Base-by-base conservation (phyloP, 2,113 vertebrate species). In the Forbesichthys papilliferus region DNA sequence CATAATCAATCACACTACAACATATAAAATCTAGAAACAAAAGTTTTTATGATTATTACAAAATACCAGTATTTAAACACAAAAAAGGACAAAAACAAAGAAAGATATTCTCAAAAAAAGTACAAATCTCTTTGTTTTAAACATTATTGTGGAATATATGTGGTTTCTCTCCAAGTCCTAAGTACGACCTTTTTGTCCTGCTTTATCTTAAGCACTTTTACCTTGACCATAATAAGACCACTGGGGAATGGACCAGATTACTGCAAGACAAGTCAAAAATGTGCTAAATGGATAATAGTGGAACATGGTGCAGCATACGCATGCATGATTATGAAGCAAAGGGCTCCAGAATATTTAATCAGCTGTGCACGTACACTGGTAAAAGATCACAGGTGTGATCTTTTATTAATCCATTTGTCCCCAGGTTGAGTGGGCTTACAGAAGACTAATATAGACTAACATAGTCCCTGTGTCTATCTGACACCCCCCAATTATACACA, bases 381-480 rank as follows among this genome's bases (percentile, higher is more conserved):
- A n/a, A n/a, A n/a, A n/a, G n/a, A n/a, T n/a, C n/a, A 46, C 27
- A 46, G 55, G 64, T 67, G 53, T 48, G 53, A 96, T 95, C 94
- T 94, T 91, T 93, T 95, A 96, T 97, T 96, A 95, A 98, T 98
- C 94, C 92, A 88, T 95, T 94, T 96, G 95, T 98, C 95, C 95
- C 90, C 93, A 94, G 95, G 95, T 96, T 91, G 93, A 95, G 91
- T 92, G 90, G 68, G 80, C 79, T 82, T 79, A 90, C 91, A 90
- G 91, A 90, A 84, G 75, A 89, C 91, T 95, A 94, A 95, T 96
- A 90, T 92, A 93, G 91, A 92, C 92, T 90, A 95, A 95, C 94
- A 93, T 90, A 75, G 88, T 92, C 93, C 92, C 92, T 93, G 93
- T 95, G 92, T 94, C 93, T 92, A 83, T 92, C 90, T 48, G 68